phyloP scores from a whole-genome alignment of 2,113 vertebrate genomes.

The Nycticebus coucang region DNA sequence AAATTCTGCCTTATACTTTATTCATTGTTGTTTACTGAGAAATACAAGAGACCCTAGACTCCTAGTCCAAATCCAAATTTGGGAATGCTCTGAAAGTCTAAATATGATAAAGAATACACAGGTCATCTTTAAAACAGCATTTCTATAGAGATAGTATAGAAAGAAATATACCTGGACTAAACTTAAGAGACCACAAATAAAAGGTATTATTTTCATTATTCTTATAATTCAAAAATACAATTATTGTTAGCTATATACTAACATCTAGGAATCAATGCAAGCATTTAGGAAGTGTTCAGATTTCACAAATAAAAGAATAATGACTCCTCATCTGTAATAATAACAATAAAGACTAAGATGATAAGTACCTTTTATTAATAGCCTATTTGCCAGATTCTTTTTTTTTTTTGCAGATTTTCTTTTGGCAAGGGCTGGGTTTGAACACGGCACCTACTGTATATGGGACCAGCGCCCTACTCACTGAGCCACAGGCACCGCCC shows the following conservation, averaged over 20 bases:
- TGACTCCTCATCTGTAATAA: not conserved
- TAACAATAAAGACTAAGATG: not conserved
- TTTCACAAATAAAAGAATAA: slow-evolving; percentile 51
- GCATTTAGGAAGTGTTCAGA: slow-evolving; percentile 14
- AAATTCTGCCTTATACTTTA: slow-evolving; percentile 29
- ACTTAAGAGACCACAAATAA: slow-evolving; percentile 34
- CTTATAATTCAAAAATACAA: not conserved
- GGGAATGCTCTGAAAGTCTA: not conserved
- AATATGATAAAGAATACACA: slow-evolving; percentile 5
- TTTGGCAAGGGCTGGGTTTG: no score
- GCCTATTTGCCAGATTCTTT: not conserved
- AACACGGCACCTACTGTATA: no score
- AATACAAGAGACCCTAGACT: slow-evolving; percentile 13
- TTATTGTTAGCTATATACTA: slow-evolving; percentile 1
- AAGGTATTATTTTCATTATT: slow-evolving; percentile 11
- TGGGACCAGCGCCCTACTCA: no score
- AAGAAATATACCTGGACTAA: not conserved
- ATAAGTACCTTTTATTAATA: not conserved
- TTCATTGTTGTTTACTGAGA: not conserved
- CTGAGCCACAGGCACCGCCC: no score
- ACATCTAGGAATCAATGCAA: slow-evolving; percentile 4
- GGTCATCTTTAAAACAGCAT: slow-evolving; percentile 18
- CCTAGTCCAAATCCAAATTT: slow-evolving; percentile 37
- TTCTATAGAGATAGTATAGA: not conserved
- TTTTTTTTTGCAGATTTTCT: no score